Conservation (phyloP, 2,888 invertebrate species). For the Andrena camellia region DNA sequence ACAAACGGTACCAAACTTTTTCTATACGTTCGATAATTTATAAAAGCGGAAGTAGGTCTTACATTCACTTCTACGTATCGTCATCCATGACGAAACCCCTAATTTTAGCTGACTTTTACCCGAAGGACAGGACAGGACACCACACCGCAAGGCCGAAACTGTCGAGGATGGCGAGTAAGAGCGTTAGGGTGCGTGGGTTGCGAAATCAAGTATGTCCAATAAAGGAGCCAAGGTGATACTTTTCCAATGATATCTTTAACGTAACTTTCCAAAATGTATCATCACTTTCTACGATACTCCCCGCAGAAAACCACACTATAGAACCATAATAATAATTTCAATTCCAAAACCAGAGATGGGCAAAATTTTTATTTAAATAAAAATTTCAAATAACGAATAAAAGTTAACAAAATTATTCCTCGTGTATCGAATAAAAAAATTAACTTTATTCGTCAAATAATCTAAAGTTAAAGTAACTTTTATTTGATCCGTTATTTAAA, state of each 20-base stretch:
- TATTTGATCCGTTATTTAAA: too few species aligned
- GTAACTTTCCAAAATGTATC: slow-evolving; percentile 14
- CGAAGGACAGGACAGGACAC: slow-evolving; percentile 17
- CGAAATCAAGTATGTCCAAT: slow-evolving; percentile 58
- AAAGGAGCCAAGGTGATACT: slow-evolving; percentile 58
- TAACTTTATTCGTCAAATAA: too few species aligned
- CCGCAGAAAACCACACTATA: not conserved
- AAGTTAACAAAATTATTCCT: too few species aligned
- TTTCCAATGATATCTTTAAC: slow-evolving; percentile 18
- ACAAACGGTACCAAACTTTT: not conserved
- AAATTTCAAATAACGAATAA: too few species aligned
- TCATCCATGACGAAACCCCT: slow-evolving; percentile 28
- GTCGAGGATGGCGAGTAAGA: slow-evolving; percentile 53
- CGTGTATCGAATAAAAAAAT: too few species aligned
- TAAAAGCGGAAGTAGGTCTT: not conserved
- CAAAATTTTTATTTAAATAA: too few species aligned
- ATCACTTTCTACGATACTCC: not conserved
- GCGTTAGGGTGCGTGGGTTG: slow-evolving; percentile 64
- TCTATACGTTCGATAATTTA: not conserved
- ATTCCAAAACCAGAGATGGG: too few species aligned
- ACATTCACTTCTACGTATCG: slow-evolving; percentile 4
- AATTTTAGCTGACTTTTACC: slow-evolving; percentile 55
- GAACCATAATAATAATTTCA: too few species aligned
- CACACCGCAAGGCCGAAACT: slow-evolving; percentile 40
- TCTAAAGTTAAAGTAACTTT: too few species aligned